Evolutionary conservation across 1,140 invertebrate species (phyloP).

Genomic region (Tetranychus urticae): DNA sequence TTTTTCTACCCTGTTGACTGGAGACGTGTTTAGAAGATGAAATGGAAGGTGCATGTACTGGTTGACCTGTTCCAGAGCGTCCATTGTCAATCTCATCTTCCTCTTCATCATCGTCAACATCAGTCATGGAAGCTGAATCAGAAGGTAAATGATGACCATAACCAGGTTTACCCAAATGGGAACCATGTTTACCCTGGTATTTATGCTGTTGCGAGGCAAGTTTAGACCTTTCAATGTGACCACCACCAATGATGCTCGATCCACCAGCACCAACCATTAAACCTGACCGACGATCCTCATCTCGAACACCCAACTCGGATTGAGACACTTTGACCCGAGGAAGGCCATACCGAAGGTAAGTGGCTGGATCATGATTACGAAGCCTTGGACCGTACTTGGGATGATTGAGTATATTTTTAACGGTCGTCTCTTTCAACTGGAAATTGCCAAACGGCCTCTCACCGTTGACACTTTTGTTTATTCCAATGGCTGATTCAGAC

Average conservation of each 20-base stretch:
- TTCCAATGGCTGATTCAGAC: slow-evolving; percentile 64
- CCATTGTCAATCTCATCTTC: neutral
- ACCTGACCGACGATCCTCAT: neutral
- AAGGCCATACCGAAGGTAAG: slow-evolving; percentile 72
- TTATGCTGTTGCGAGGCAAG: slow-evolving; percentile 16
- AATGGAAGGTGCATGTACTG: neutral
- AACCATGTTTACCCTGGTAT: too few relatives aligned
- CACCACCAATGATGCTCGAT: neutral
- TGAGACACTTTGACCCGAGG: slow-evolving; percentile 37
- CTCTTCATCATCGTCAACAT: neutral
- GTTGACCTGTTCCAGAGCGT: neutral
- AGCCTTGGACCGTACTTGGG: slow-evolving; percentile 24
- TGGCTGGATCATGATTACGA: slow-evolving; percentile 58
- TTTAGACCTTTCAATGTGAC: slow-evolving; percentile 16
- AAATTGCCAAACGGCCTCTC: slow-evolving; percentile 41
- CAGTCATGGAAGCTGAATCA: neutral
- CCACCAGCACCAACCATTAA: neutral
- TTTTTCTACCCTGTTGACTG: neutral
- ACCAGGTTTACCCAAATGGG: neutral
- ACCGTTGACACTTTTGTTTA: slow-evolving; percentile 8
- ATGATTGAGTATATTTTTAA: slow-evolving; percentile 76
- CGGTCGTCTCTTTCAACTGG: slow-evolving; percentile 67
- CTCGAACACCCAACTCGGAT: slow-evolving; percentile 14
- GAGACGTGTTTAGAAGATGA: neutral
- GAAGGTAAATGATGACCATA: neutral